A percentile compares a stretch with the other conserved stretches of the same genome.
Conservation (phyloP, 2,797 vertebrate genomes). For the Gobionotothen gibberifrons region DNA sequence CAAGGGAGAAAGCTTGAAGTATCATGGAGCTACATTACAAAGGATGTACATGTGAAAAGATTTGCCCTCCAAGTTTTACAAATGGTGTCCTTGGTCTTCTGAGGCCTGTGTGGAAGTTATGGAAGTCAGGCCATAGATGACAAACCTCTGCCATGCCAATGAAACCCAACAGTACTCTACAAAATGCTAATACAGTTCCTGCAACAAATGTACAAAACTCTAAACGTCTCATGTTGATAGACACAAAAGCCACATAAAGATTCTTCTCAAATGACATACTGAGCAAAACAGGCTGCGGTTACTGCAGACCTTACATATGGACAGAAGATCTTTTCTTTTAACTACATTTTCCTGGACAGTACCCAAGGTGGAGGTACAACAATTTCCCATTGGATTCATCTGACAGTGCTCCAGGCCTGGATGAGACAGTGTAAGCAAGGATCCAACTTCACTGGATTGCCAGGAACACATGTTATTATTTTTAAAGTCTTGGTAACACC, state of each 20-base stretch:
- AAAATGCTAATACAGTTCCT: slow-evolving; percentile 6
- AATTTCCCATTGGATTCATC: slow-evolving; percentile 56
- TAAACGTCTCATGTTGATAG: slow-evolving; percentile 8
- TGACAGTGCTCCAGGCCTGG: slow-evolving; percentile 30
- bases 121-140: slow-evolving; percentile 28
- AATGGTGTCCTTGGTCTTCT: slow-evolving; percentile 54
- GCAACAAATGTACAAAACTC: slow-evolving; percentile 8
- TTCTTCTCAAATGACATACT: slow-evolving; percentile 23
- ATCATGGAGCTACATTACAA: slow-evolving; percentile 35
- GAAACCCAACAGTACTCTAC: slow-evolving; percentile 37
- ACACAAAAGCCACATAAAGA: slow-evolving; percentile 21
- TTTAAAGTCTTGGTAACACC: slow-evolving; percentile 5
- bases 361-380: slow-evolving; percentile 47
- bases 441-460: slow-evolving; percentile 16
- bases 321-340: slow-evolving; percentile 14
- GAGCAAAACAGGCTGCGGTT: slow-evolving; percentile 16
- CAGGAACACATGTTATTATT: slow-evolving; percentile 28
- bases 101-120: slow-evolving; percentile 21
- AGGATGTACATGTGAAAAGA: slow-evolving; percentile 38
- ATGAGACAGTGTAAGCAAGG: slow-evolving; percentile 8
- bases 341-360: slow-evolving; percentile 37
- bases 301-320: slow-evolving; percentile 21
- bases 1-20: slow-evolving; percentile 25
- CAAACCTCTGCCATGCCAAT: slow-evolving; percentile 24
- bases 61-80: slow-evolving; percentile 34